These are phyloP conservation scores for Bettongia penicillata DNA, from an alignment of 2,113 vertebrate genomes.

Conservation along the genomic window DNA sequence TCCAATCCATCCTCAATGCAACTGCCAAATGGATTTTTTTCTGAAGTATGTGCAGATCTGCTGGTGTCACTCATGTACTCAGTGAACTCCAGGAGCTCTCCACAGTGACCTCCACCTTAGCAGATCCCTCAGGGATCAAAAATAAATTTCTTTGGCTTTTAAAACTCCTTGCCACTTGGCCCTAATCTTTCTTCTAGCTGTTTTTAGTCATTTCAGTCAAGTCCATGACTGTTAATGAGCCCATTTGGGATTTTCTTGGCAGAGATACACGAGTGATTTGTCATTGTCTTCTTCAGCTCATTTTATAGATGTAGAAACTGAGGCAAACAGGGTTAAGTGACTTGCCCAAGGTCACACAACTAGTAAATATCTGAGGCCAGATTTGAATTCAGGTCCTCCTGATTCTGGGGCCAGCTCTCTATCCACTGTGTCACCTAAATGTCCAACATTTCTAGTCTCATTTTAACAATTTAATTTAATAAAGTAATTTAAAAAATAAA, in stretches of 20 bases:
- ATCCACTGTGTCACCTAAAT: too few relatives aligned
- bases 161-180: not conserved
- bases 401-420: too few relatives aligned
- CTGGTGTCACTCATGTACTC: not conserved
- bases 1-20: not conserved
- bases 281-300: not conserved
- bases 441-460: too few relatives aligned
- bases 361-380: not conserved
- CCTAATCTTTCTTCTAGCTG: not conserved
- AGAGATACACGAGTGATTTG: not conserved
- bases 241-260: not conserved
- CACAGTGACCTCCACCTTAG: too few relatives aligned
- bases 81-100: not conserved
- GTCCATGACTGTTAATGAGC: not conserved
- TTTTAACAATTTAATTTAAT: too few relatives aligned
- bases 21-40: not conserved
- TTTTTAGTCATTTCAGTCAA: not conserved
- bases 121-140: not conserved
- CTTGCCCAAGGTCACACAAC: not conserved
- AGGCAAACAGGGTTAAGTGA: not conserved
- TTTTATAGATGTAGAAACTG: not conserved
- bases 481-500: not conserved
- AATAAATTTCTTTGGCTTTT: not conserved
- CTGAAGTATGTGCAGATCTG: not conserved
- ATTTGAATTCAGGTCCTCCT: not conserved